These are phyloP conservation scores for Monochamus saltuarius DNA, from an alignment of 1,140 invertebrate genomes.

Conservation along the genomic window DNA sequence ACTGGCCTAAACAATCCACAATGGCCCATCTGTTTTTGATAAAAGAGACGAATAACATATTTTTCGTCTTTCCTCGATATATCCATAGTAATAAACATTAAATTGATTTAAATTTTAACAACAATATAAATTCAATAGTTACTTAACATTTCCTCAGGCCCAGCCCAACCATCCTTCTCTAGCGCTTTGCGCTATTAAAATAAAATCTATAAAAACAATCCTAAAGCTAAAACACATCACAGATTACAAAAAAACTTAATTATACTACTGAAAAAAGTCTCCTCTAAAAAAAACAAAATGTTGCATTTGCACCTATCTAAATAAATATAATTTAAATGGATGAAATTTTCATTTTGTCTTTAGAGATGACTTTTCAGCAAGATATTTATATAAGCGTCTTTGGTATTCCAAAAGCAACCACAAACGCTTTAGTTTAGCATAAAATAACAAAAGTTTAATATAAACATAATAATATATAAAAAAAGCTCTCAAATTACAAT, in stretches of 20 bases:
- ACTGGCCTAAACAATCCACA: slow-evolving; percentile 21
- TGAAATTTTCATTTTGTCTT: neutral
- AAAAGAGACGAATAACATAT: neutral
- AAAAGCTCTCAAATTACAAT: neutral
- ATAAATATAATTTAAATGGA: neutral
- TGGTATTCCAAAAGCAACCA: neutral
- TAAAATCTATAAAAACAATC: slow-evolving; percentile 8
- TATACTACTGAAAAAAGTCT: neutral
- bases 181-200: slow-evolving; percentile 3
- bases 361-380: neutral
- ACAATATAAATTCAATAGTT: slow-evolving; percentile 24
- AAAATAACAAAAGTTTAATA: slow-evolving; percentile 12
- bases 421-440: neutral
- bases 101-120: slow-evolving; percentile 29
- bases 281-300: neutral
- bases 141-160: slow-evolving; percentile 21
- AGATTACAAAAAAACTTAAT: slow-evolving; percentile 1
- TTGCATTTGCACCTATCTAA: too few relatives aligned
- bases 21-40: slow-evolving; percentile 11
- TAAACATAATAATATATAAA: slow-evolving; percentile 10
- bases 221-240: slow-evolving; percentile 13
- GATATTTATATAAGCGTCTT: neutral
- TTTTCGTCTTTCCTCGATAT: slow-evolving; percentile 16
- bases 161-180: slow-evolving; percentile 13
- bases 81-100: slow-evolving; percentile 2